These are phyloP conservation scores for Thripadectes ignobilis DNA, from an alignment of 2,797 vertebrate species.

Conservation along the genomic window DNA sequence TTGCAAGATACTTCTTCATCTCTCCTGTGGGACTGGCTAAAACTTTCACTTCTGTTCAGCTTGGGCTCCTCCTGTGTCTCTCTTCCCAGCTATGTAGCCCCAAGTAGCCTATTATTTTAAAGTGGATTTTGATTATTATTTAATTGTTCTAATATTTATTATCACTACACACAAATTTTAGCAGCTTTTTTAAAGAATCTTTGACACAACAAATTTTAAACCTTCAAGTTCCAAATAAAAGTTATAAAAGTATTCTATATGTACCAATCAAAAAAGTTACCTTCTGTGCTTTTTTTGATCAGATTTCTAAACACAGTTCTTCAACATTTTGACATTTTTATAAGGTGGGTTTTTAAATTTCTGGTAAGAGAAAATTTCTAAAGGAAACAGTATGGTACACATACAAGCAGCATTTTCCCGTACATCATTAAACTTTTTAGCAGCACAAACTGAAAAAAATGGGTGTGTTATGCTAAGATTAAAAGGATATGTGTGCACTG, in stretches of 20 bases:
- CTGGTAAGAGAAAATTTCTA: background rate
- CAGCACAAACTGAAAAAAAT: background rate
- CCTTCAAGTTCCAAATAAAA: background rate
- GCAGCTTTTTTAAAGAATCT: background rate
- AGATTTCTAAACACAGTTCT: background rate
- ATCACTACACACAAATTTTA: background rate
- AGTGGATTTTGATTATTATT: background rate
- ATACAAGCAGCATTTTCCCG: background rate
- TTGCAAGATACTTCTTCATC: background rate
- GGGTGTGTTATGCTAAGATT: background rate
- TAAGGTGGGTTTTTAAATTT: background rate
- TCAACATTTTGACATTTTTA: background rate
- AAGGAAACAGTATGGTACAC: background rate
- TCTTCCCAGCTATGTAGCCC: background rate
- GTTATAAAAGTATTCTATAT: background rate
- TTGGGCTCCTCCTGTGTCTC: background rate
- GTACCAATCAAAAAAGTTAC: background rate
- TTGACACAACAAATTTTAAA: background rate
- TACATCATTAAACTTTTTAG: background rate
- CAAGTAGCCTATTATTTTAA: background rate
- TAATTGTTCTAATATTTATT: background rate
- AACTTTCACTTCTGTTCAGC: background rate
- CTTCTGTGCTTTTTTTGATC: background rate
- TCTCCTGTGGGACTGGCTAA: rapidly evolving
- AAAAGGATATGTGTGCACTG: background rate